Conservation (phyloP, 2,888 invertebrate genomes). For the Drosophila quinaria region DNA sequence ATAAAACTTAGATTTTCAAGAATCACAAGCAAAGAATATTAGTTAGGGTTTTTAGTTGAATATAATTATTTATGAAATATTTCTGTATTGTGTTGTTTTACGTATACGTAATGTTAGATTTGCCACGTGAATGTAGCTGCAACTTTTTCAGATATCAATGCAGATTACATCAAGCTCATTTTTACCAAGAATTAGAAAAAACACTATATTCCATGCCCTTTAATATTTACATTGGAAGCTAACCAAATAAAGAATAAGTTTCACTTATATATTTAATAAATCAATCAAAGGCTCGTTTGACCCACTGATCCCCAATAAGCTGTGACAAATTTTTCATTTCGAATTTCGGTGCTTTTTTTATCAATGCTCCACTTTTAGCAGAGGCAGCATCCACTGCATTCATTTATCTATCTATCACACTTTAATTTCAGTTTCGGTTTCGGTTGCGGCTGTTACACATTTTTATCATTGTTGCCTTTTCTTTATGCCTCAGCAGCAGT, state of each 20-base stretch:
- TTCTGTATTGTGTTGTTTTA: too few species aligned
- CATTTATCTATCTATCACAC: slow-evolving; percentile 64
- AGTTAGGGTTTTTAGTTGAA: too few species aligned
- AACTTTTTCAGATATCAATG: too few species aligned
- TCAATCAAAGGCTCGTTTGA: not conserved
- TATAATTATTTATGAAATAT: too few species aligned
- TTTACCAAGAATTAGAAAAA: not conserved
- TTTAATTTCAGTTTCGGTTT: slow-evolving; percentile 32
- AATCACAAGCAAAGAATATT: too few species aligned
- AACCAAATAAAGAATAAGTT: not conserved
- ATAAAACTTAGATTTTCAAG: too few species aligned
- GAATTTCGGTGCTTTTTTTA: slow-evolving; percentile 12
- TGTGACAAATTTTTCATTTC: slow-evolving; percentile 9
- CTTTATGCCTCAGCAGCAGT: slow-evolving; percentile 38
- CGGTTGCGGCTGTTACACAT: slow-evolving; percentile 50
- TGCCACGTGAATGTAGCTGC: too few species aligned
- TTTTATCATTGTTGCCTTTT: slow-evolving; percentile 46
- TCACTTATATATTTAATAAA: not conserved
- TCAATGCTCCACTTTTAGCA: slow-evolving; percentile 30
- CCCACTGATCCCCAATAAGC: not conserved
- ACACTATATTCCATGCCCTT: too few species aligned
- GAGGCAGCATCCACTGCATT: slow-evolving; percentile 31
- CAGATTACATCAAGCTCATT: not conserved
- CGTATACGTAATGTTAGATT: too few species aligned
- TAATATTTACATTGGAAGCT: not conserved